Evolutionary conservation across 23 tunicate species (phyloP).

Genomic region (Halocynthia roretzi): DNA sequence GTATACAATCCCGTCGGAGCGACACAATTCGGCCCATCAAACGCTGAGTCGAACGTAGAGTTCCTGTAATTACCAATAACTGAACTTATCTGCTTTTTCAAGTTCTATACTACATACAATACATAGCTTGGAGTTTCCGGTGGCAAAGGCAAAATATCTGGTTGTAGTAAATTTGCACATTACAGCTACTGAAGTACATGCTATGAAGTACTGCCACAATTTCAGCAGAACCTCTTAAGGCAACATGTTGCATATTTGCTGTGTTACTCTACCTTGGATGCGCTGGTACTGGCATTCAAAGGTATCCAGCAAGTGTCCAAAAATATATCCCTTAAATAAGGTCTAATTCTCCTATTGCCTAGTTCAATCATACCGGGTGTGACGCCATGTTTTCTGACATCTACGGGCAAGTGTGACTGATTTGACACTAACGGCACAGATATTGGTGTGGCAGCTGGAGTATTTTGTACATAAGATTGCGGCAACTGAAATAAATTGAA

Average conservation of each 20-base stretch:
- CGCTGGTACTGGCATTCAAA: no score
- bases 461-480: not conserved
- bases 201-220: no score
- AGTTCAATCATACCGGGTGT: not conserved
- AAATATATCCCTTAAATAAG: no score
- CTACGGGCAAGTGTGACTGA: not conserved
- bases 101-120: not conserved
- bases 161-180: no score
- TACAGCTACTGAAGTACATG: no score
- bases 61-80: slow-evolving; percentile 31
- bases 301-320: no score
- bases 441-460: slow-evolving; percentile 51
- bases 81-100: not conserved
- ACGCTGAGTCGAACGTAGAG: slow-evolving; percentile 74
- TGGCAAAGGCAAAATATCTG: no score
- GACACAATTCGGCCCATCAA: slow-evolving; percentile 82
- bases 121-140: not conserved
- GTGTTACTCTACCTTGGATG: no score
- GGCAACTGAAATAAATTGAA: no score
- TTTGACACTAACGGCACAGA: slow-evolving; percentile 13
- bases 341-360: not conserved
- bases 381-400: not conserved
- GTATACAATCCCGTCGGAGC: slow-evolving; percentile 78
- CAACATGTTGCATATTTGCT: no score
- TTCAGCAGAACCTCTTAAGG: no score